Evolutionary conservation across 2,113 vertebrate genomes (phyloP).

Genomic region (Plestiodon gilberti): DNA sequence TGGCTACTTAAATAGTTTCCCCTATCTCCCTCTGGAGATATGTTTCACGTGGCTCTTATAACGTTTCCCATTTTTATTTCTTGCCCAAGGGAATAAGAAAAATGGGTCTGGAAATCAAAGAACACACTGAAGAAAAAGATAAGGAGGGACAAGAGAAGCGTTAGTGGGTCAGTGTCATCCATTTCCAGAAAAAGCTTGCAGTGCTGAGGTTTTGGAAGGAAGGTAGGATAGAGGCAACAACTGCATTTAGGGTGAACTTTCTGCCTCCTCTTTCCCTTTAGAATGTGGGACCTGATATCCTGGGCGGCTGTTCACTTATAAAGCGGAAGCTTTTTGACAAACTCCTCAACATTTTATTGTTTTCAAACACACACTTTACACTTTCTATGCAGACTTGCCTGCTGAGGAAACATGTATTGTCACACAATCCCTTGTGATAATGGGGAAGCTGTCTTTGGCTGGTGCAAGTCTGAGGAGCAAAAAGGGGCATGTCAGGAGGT

Average conservation of each 20-base stretch:
- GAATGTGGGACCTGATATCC: background rate
- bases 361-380: background rate
- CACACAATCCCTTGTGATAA: too few species aligned
- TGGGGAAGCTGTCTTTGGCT: too few species aligned
- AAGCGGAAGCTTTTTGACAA: conserved; percentile 34
- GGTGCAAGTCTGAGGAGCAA: too few species aligned
- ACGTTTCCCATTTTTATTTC: conserved; percentile 56
- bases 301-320: conserved; percentile 13
- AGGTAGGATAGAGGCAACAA: background rate
- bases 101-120: conserved; percentile 44
- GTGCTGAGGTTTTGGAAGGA: background rate
- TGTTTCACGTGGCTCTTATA: conserved; percentile 42
- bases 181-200: conserved; percentile 10
- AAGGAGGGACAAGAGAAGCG: conserved; percentile 25
- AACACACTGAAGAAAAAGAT: conserved; percentile 1
- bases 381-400: background rate
- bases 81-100: conserved; percentile 40
- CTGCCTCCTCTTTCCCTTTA: conserved; percentile 16
- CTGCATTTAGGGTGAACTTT: conserved; percentile 12
- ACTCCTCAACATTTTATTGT: conserved; percentile 16
- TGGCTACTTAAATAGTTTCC: conserved; percentile 54
- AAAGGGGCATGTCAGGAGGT: too few species aligned
- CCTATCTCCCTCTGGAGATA: conserved; percentile 64
- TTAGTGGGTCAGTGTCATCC: background rate
- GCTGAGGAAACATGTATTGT: background rate